Evolutionary conservation across 2,113 vertebrate species (phyloP).

Genomic region (Paraplagusia blochii): DNA sequence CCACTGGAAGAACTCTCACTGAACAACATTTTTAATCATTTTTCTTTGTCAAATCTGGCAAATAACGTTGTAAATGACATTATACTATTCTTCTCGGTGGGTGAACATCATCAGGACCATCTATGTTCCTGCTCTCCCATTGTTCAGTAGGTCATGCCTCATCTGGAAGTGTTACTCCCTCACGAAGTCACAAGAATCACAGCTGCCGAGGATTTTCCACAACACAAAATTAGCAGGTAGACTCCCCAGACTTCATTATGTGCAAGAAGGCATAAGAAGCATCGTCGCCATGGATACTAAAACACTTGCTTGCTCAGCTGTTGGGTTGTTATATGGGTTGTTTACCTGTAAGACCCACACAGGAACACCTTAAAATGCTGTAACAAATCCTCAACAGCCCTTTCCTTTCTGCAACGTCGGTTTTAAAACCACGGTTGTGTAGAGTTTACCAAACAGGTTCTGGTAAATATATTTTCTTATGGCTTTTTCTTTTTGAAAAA

Average conservation of each 20-base stretch:
- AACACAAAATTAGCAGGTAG: constrained; percentile 11
- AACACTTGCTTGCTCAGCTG: constrained; percentile 37
- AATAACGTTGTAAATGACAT: background rate
- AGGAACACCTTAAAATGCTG: background rate
- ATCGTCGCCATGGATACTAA: constrained; percentile 37
- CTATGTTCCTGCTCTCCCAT: too few species aligned
- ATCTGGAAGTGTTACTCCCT: background rate
- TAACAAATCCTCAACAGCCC: background rate
- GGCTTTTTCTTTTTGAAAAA: too few species aligned
- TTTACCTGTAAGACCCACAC: constrained; percentile 3
- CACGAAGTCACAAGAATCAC: constrained; percentile 14
- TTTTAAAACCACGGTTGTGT: too few species aligned
- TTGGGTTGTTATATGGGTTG: constrained; percentile 11
- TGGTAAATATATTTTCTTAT: too few species aligned
- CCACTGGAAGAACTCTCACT: too few species aligned
- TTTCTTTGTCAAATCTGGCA: too few species aligned
- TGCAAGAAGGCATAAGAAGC: constrained; percentile 7
- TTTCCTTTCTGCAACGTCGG: background rate
- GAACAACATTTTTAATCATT: too few species aligned
- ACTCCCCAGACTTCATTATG: constrained; percentile 4
- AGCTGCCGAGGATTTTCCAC: constrained; percentile 12
- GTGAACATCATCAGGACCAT: background rate
- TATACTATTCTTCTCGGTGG: background rate
- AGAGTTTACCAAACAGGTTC: too few species aligned
- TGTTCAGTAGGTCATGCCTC: background rate